Conservation (phyloP, 1,140 invertebrate genomes). For the Drosophila cardini region DNA sequence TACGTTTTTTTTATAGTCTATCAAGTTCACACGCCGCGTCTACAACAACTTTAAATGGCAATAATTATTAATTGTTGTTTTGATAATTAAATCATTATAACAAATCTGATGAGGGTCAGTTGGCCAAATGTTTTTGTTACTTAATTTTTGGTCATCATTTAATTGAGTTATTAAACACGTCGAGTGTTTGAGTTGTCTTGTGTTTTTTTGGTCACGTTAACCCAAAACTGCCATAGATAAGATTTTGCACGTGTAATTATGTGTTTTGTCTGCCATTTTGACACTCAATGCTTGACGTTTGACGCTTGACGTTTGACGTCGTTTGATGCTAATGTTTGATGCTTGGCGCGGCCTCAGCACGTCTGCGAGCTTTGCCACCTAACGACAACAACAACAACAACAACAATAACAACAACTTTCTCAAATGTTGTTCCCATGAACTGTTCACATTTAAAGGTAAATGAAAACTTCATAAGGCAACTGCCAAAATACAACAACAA, state of each 20-base stretch:
- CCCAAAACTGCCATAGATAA: constrained; percentile 71
- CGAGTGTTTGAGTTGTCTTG: constrained; percentile 14
- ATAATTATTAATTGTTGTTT: constrained; percentile 59
- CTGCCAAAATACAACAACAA: constrained; percentile 27
- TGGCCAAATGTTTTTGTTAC: neutral
- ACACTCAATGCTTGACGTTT: neutral
- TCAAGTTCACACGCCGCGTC: constrained; percentile 68
- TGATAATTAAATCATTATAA: constrained; percentile 2
- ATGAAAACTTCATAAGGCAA: constrained; percentile 54
- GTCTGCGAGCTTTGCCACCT: constrained; percentile 60
- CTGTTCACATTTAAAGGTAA: constrained; percentile 80
- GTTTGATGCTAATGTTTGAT: neutral
- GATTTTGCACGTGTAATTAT: constrained; percentile 30
- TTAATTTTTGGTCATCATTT: constrained; percentile 15
- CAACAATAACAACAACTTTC: constrained; percentile 65
- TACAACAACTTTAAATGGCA: constrained; percentile 61
- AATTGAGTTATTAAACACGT: constrained; percentile 77
- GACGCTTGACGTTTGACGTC: neutral
- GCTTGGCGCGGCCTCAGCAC: constrained; percentile 51
- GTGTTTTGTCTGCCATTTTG: constrained; percentile 15
- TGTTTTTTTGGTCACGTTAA: constrained; percentile 70
- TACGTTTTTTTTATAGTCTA: constrained; percentile 56
- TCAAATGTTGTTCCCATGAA: constrained; percentile 74
- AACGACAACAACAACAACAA: constrained; percentile 47
- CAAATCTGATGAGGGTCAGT: constrained; percentile 17